Base-by-base conservation (phyloP, 2,888 invertebrate species). In the Drosophila peninsularis region DNA sequence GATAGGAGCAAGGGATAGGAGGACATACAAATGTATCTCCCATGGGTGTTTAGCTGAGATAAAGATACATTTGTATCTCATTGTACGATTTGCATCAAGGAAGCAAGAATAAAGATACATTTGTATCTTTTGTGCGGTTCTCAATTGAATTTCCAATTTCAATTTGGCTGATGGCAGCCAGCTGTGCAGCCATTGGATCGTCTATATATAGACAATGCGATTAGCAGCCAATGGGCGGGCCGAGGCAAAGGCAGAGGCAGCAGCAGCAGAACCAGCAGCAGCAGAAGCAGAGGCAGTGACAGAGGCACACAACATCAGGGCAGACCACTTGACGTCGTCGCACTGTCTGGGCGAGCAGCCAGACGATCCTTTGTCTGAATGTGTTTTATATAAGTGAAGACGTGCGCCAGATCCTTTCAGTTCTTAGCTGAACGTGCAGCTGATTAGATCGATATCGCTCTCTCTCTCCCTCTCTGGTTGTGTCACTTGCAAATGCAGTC, bases 201-300 rank as follows among this genome's bases (percentile, higher is more conserved):
- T 72, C 70, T 88, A 86, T 75, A 69, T 88, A 73, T 82, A 82
- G 76, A 41, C 32, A 13, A 49, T 44, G 71, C 80, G 83, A 86
- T 88, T 86, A 84, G 87, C 88, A 89, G 81, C 89, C 89, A 87
- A 89, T 89, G 79, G 88, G 57, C 58, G 42, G 37, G 2, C 32
- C 45, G 54, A 19, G 54, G 32, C 39, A 44, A 45, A 5, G 11
- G 30, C 24, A 34, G 37, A n/a, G 34, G 21, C 36, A 24, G 24
- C 17, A 27, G 17, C 6, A 21, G 21, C 3, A 27, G 17, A 2
- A 21, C 14, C 3, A 42, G 19, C 19, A 21, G 41, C 11, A 19
- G 24, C 39, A n/a, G 21, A n/a, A 2, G 13, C 44, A 44, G 17
- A 11, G 11, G 44, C 34, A 45, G 17, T 11, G 27, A 17, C 27